phyloP scores from a whole-genome alignment of 1,140 invertebrate species.

The Daktulosphaira vitifoliae region DNA sequence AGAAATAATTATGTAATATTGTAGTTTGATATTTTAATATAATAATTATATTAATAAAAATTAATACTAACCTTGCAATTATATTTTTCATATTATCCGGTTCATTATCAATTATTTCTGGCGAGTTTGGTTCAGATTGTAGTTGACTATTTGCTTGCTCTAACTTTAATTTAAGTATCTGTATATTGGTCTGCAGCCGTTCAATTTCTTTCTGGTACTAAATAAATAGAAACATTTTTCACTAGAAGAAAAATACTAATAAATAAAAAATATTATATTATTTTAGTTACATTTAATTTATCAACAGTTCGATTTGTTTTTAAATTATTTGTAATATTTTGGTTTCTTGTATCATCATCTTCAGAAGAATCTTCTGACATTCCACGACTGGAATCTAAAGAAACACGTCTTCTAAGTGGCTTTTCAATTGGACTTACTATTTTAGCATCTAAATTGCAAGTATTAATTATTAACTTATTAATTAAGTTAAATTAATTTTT shows the following conservation, averaged over 20 bases:
- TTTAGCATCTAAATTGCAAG: not conserved
- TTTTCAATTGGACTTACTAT: constrained; percentile 1
- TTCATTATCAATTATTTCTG: constrained; percentile 45
- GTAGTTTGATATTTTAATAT: not conserved
- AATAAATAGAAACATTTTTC: constrained; percentile 33
- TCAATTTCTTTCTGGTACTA: constrained; percentile 68
- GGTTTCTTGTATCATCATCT: constrained; percentile 22
- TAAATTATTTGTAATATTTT: constrained; percentile 22
- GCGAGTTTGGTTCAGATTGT: constrained; percentile 35
- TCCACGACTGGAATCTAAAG: constrained; percentile 20
- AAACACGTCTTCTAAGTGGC: constrained; percentile 16
- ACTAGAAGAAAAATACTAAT: not conserved
- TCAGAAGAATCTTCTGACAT: constrained; percentile 28
- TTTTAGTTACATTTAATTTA: not conserved
- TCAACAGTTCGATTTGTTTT: constrained; percentile 2
- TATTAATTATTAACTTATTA: too few relatives aligned
- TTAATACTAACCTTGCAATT: constrained; percentile 55
- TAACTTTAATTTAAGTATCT: constrained; percentile 57
- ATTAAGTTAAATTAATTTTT: too few relatives aligned
- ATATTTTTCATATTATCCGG: constrained; percentile 69
- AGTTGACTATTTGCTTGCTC: constrained; percentile 48
- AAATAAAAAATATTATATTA: not conserved
- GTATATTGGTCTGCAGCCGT: constrained; percentile 64
- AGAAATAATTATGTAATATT: constrained; percentile 9
- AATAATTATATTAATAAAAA: not conserved